Evolutionary conservation across 2,797 vertebrate genomes (phyloP).

Genomic region (Decapterus maruadsi): DNA sequence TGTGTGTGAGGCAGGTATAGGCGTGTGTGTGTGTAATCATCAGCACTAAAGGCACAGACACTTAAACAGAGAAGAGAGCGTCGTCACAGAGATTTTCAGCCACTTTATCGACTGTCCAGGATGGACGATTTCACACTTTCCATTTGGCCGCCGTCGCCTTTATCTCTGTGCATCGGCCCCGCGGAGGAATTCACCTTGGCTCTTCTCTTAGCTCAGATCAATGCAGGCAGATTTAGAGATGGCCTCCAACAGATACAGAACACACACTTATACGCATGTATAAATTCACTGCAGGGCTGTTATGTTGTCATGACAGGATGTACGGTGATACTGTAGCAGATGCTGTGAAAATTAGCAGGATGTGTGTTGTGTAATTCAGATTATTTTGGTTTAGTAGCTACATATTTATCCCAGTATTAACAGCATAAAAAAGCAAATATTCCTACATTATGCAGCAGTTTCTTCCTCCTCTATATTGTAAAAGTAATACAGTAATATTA

Average conservation of each 20-base stretch:
- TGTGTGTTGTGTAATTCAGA: too few relatives aligned
- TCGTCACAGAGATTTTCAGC: conserved; percentile 15
- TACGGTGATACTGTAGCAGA: conserved; percentile 26
- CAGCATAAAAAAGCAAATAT: too few relatives aligned
- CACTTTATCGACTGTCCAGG: conserved; percentile 16
- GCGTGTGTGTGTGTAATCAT: conserved; percentile 20
- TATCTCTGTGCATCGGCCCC: conserved; percentile 58
- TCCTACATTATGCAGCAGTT: background rate
- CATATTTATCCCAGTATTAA: too few relatives aligned
- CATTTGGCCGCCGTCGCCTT: conserved; percentile 46
- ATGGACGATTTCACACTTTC: conserved; percentile 43
- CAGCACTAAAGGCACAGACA: conserved; percentile 37
- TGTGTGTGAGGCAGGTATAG: conserved; percentile 34
- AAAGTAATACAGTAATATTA: background rate
- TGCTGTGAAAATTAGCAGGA: conserved; percentile 7
- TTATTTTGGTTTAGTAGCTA: too few relatives aligned
- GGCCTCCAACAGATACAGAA: conserved; percentile 33
- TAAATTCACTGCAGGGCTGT: conserved; percentile 14
- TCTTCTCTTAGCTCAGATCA: conserved; percentile 43
- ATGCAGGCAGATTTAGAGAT: conserved; percentile 61
- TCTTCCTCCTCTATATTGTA: background rate
- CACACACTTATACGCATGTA: conserved; percentile 5
- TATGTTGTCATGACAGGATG: conserved; percentile 17
- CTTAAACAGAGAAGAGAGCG: conserved; percentile 19
- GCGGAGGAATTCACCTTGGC: conserved; percentile 55